These are phyloP conservation scores for Tenualosa thibaudeaui DNA, from an alignment of 2,797 vertebrate genomes.

Conservation along the genomic window DNA sequence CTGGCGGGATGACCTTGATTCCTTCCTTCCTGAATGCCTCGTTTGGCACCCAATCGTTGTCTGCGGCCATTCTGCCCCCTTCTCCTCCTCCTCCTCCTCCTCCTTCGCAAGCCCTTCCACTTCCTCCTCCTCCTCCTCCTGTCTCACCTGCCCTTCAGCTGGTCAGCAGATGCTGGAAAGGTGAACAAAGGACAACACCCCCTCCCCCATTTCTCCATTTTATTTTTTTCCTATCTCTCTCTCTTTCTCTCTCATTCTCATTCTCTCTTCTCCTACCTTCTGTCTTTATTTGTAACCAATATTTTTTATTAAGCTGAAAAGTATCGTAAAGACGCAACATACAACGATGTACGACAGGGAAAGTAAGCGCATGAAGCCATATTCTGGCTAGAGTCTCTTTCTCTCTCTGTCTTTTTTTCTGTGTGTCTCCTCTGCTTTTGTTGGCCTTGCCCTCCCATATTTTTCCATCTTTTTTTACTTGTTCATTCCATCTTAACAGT, in stretches of 20 bases:
- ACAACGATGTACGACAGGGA: too few species aligned
- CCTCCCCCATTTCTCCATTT: not conserved
- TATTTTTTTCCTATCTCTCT: not conserved
- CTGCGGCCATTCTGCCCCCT: not conserved
- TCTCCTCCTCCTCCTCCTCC: not conserved
- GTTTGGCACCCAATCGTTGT: not conserved
- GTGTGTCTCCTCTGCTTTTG: not conserved
- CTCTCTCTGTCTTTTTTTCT: not conserved
- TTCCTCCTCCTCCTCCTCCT: not conserved
- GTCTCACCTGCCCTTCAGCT: not conserved
- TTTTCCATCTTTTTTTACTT: not conserved
- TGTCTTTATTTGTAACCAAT: not conserved
- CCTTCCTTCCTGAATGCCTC: constrained; percentile 2
- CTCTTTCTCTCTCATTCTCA: not conserved
- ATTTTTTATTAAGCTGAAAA: too few species aligned
- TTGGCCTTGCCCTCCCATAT: not conserved
- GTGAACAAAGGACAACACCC: not conserved
- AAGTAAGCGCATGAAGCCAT: too few species aligned
- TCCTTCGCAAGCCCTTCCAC: not conserved
- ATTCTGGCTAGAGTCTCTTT: not conserved
- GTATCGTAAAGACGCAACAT: too few species aligned
- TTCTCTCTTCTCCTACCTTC: not conserved
- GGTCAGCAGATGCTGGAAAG: constrained; percentile 3
- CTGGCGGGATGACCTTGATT: not conserved
- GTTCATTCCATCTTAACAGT: not conserved